Evolutionary conservation across 2,888 invertebrate genomes (phyloP), one percentile per base, ranked within the genome.

Genomic region (Napeogenes inachia): DNA sequence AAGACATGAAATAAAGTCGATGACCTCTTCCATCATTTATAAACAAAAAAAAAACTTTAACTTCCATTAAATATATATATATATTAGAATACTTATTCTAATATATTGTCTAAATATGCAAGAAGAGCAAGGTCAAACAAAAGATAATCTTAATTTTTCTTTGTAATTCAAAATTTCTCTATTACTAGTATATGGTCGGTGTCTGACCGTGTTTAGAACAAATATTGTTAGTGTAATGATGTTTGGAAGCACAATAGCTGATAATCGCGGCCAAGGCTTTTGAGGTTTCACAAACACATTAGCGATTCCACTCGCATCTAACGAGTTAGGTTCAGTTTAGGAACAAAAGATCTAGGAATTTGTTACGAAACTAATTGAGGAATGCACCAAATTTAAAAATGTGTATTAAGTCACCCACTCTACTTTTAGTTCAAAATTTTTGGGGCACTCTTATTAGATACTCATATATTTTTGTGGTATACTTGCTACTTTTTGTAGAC

Each of bases 191-290:
- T 56, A 60, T 13, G 45, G 45, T 54, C 32, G 21, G 54, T 62
- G 46, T 45, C 60, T 54, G 57, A 57, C 60, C 55, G 35, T 59
- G 61, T 64, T 64, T 60, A 56, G 60, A 57, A 54, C 6, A 46
- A 50, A 57, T 53, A 62, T 46, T 64, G 59, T 70, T 64, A 68
- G 56, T 59, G 66, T 63, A 60, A 67, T 61, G 65, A 56, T 67
- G 66, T 66, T 66, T 62, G 61, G 62, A 66, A 65, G 65, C 59
- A 67, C 65, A 64, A 62, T 60, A 72, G 67, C 71, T 68, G 65
- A 75, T 76, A 73, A 85, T 80, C 70, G 81, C 76, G 86, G 88
- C 75, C 89, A 89, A 87, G 89, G 89, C 73, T 77, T 66, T 42
- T 69, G 75, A 73, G 75, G 78, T 87, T 87, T 81, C 84, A 82